Evolutionary conservation across 2,113 vertebrate genomes (phyloP).

Genomic region (Perca fluviatilis): DNA sequence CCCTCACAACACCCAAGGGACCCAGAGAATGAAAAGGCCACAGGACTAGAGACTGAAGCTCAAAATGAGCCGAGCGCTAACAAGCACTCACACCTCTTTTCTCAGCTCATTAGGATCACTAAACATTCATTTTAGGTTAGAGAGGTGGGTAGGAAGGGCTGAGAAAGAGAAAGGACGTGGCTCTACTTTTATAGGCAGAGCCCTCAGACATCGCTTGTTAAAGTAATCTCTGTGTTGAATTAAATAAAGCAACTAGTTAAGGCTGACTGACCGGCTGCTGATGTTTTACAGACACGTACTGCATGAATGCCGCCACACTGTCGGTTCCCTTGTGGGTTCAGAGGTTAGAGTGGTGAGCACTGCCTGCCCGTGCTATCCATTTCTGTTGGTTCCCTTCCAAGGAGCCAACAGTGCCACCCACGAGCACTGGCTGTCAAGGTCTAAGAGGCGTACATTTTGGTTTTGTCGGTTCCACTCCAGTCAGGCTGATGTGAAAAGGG

Average conservation of each 20-base stretch:
- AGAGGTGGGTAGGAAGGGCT: conserved; percentile 11
- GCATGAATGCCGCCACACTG: conserved; percentile 50
- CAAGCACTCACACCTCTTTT: conserved; percentile 76
- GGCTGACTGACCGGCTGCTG: conserved; percentile 53
- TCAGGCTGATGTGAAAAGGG: conserved; percentile 34
- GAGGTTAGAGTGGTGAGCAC: conserved; percentile 65
- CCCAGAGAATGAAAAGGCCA: conserved; percentile 56
- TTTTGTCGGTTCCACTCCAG: conserved; percentile 53
- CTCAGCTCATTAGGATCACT: conserved; percentile 82
- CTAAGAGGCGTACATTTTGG: conserved; percentile 40
- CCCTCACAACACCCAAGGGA: conserved; percentile 61
- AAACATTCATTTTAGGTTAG: conserved; percentile 73
- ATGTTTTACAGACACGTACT: conserved; percentile 71
- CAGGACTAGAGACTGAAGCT: conserved; percentile 39
- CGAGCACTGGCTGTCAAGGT: conserved; percentile 48
- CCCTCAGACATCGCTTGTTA: conserved; percentile 72
- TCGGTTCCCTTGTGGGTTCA: conserved; percentile 66
- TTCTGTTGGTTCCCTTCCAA: conserved; percentile 56
- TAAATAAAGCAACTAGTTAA: conserved; percentile 69
- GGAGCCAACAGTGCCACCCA: conserved; percentile 69
- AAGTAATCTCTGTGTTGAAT: conserved; percentile 71
- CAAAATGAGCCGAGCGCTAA: conserved; percentile 57
- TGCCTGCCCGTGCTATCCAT: conserved; percentile 64
- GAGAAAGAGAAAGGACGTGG: conserved; percentile 43
- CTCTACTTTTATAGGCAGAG: conserved; percentile 52